Evolutionary conservation across 2,113 vertebrate species (phyloP).

Genomic region (Coryphaenoides rupestris): DNA sequence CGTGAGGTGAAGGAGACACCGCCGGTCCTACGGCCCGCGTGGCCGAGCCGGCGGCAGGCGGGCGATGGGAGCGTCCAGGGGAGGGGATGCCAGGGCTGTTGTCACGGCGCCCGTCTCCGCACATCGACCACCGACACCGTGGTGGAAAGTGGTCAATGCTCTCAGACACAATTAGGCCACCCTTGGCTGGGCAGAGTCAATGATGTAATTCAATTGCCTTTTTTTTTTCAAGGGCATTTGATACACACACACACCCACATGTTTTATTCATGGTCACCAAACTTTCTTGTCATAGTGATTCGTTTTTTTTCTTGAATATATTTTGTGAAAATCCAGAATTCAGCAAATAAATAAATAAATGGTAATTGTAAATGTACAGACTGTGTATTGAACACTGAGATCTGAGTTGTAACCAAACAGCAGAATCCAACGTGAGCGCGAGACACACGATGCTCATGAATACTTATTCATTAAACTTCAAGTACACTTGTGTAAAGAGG

Average conservation of each 20-base stretch:
- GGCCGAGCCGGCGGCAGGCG: conserved; percentile 15
- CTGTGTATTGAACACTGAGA: too few relatives aligned
- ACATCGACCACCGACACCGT: conserved; percentile 39
- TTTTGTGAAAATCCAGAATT: too few relatives aligned
- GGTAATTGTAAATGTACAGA: too few relatives aligned
- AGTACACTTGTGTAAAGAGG: too few relatives aligned
- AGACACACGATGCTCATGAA: too few relatives aligned
- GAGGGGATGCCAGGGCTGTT: conserved; percentile 28
- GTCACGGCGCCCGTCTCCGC: conserved; percentile 23
- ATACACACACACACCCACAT: conserved; percentile 34
- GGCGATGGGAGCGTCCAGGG: conserved; percentile 13
- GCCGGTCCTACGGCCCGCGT: conserved; percentile 8
- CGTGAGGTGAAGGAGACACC: too few relatives aligned
- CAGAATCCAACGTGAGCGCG: too few relatives aligned
- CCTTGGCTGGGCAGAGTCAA: conserved; percentile 21
- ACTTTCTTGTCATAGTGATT: too few relatives aligned
- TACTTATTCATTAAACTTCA: too few relatives aligned
- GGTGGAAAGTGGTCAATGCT: conserved; percentile 51
- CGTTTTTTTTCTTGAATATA: too few relatives aligned
- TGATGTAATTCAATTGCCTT: conserved; percentile 9
- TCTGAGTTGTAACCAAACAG: too few relatives aligned
- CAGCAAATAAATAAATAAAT: too few relatives aligned
- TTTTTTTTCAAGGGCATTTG: conserved; percentile 27
- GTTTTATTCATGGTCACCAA: background rate
- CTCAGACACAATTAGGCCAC: conserved; percentile 61